phyloP scores from a whole-genome alignment of 2,888 invertebrate species.

The Cataglyphis altisquamis region DNA sequence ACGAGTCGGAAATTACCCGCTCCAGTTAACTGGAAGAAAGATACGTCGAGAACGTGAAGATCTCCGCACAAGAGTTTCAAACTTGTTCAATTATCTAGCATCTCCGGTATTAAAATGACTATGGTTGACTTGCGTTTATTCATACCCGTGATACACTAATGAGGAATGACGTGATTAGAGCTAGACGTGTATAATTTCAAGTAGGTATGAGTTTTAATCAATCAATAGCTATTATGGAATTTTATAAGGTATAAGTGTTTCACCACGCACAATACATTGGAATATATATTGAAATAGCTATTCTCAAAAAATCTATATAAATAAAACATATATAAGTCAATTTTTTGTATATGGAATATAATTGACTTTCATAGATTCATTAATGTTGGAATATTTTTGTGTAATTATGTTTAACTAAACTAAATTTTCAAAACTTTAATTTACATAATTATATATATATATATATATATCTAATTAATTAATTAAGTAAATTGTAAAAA shows the following conservation, averaged over 20 bases:
- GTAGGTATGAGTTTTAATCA: neutral
- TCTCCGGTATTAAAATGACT: slow-evolving; percentile 25
- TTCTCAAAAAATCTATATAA: neutral
- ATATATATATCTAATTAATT: no score
- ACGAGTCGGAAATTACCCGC: slow-evolving; percentile 70
- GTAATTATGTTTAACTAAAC: neutral
- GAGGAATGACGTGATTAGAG: neutral
- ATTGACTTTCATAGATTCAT: neutral
- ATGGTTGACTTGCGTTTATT: slow-evolving; percentile 34
- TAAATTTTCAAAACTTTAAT: neutral
- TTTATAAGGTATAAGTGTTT: slow-evolving; percentile 23
- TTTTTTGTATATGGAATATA: neutral
- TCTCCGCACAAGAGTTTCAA: slow-evolving; percentile 21
- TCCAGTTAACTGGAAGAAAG: slow-evolving; percentile 73
- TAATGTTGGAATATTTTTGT: neutral
- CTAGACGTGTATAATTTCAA: neutral
- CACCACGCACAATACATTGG: slow-evolving; percentile 34
- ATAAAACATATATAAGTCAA: neutral
- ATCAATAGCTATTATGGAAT: slow-evolving; percentile 10
- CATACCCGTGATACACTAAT: neutral
- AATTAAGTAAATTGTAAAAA: no score
- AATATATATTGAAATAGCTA: neutral
- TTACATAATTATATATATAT: neutral
- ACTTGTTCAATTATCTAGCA: slow-evolving; percentile 38
- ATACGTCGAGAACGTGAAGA: slow-evolving; percentile 71